Base-by-base conservation (phyloP, 1,140 invertebrate genomes). In the Drosophila aff. region DNA sequence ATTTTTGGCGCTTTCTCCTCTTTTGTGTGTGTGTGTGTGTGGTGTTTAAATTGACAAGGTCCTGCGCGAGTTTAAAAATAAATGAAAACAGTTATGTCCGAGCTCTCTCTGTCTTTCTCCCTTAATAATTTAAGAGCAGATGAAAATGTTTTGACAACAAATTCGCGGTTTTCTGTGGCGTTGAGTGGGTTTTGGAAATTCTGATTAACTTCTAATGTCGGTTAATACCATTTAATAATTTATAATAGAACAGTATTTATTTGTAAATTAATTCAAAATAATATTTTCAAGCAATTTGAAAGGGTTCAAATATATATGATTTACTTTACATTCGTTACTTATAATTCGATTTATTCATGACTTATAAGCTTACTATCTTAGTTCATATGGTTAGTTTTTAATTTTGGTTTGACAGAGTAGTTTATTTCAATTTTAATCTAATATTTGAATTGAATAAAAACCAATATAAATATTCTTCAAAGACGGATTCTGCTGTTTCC, bases 1-100 rank as follows among this genome's bases (percentile, higher is more conserved):
- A 60, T 79, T 79, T 79, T 79, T 79, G 67, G 36, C 59, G 46
- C 67, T 57, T 43, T 44, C 46, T 31, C 23, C 10, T 41, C 47
- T 33, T 53, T 31, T 74, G 41, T 58, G 16, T 79, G 43, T 58
- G 59, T 50, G 31, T 8, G 44, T 50, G 49, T 46, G 49, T 49
- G 79, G n/a, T 79, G 58, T 76, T 40, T 76, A 49, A 68, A 71
- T 63, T 52, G 69, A 77, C 76, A 67, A 79, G 53, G 58, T 61
- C 47, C 60, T 79, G 79, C 61, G 73, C 69, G 69, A 52, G 85
- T 76, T 87, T 81, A 81, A 81, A 89, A 89, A 90, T 81, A 89
- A 84, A 73, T 72, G 44, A 83, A 83, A 79, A 79, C 81, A 84
- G 77, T 87, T 80, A 64, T 64, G 77, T 50, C 18, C 47, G 33